Evolutionary conservation across 2,888 invertebrate genomes (phyloP).

Genomic region (Apotomis turbidana): DNA sequence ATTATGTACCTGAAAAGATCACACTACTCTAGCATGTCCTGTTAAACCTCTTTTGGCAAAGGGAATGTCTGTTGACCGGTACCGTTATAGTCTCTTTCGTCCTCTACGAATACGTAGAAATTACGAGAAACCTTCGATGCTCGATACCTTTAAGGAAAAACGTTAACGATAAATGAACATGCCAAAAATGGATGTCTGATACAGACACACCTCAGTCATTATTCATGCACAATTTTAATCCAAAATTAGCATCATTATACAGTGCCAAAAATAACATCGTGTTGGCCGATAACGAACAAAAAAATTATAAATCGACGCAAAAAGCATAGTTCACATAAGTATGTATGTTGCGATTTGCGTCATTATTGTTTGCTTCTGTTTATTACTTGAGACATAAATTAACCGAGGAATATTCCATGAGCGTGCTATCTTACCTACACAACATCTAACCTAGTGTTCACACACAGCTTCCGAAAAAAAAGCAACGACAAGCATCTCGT

Average conservation of each 20-base stretch:
- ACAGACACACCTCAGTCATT: neutral
- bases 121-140: too few relatives aligned
- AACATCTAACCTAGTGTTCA: neutral
- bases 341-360: conserved; percentile 31
- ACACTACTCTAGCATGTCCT: too few relatives aligned
- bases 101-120: too few relatives aligned
- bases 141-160: too few relatives aligned
- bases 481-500: too few relatives aligned
- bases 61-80: too few relatives aligned
- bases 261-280: conserved; percentile 3
- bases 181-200: too few relatives aligned
- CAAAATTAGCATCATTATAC: conserved; percentile 6
- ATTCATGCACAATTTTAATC: neutral
- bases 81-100: too few relatives aligned
- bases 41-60: too few relatives aligned
- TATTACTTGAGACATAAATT: neutral
- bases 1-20: too few relatives aligned
- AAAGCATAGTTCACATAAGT: neutral
- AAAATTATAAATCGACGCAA: neutral
- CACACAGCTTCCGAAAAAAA: too few relatives aligned
- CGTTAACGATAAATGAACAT: too few relatives aligned
- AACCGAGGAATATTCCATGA: conserved; percentile 20
- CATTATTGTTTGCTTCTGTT: conserved; percentile 19
- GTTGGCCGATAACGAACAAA: conserved; percentile 6
- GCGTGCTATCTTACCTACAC: neutral